phyloP scores from a whole-genome alignment of 92 coral and sea anemone species.

The Scolanthus callimorphus region DNA sequence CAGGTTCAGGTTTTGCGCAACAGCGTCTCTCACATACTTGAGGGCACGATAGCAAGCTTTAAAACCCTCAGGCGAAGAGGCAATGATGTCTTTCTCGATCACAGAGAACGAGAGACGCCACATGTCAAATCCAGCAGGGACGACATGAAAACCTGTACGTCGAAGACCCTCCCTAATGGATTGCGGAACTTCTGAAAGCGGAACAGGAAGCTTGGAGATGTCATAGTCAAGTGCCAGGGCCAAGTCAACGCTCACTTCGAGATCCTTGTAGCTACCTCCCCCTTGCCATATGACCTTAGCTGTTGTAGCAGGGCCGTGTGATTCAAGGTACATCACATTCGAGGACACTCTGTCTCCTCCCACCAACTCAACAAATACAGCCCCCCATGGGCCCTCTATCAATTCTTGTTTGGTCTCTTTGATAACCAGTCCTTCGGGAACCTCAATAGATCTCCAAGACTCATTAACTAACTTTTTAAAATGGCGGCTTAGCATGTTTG shows the following conservation, averaged over 20 bases:
- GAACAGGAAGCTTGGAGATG: constrained; percentile 16
- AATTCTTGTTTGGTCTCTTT: background rate
- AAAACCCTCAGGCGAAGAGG: constrained; percentile 12
- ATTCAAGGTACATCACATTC: constrained; percentile 15
- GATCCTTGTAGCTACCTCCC: constrained; percentile 1
- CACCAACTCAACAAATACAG: constrained; percentile 4
- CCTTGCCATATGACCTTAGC: constrained; percentile 12
- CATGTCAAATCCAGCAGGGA: constrained; percentile 16
- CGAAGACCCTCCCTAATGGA: background rate
- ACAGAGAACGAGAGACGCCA: constrained; percentile 32
- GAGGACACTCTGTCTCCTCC: constrained; percentile 6
- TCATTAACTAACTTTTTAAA: constrained; percentile 23
- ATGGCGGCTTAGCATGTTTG: constrained; percentile 11
- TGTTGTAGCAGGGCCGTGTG: constrained; percentile 35
- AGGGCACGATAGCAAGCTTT: constrained; percentile 14
- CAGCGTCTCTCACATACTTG: constrained; percentile 12
- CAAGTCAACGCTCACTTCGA: constrained; percentile 12
- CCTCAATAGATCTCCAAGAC: background rate
- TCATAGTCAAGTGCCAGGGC: constrained; percentile 14
- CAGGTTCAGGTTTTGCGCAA: background rate
- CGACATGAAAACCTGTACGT: constrained; percentile 17
- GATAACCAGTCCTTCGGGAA: constrained; percentile 10
- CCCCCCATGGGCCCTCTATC: constrained; percentile 13
- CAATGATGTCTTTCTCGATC: constrained; percentile 11
- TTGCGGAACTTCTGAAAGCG: constrained; percentile 6